phyloP scores from a whole-genome alignment of 92 coral and sea anemone species.

The Montipora capitata region DNA sequence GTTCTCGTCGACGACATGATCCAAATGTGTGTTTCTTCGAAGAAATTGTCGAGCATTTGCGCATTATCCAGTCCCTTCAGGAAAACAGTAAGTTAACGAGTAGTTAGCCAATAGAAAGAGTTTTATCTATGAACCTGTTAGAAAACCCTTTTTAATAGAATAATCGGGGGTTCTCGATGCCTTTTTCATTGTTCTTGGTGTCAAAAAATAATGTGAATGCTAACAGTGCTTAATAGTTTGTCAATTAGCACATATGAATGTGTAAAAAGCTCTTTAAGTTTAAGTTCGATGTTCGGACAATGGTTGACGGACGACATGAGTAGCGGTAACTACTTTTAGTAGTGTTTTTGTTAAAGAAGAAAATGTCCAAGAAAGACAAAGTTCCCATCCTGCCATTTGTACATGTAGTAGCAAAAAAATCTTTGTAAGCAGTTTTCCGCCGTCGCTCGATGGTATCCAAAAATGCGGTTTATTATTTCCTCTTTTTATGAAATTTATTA shows the following conservation, averaged over 20 bases:
- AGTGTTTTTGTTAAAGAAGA: background rate
- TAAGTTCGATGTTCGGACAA: background rate
- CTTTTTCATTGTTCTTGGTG: background rate
- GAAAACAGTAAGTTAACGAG: conserved; percentile 2
- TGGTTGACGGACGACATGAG: background rate
- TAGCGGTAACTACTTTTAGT: background rate
- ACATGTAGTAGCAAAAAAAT: too few species aligned
- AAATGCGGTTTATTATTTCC: too few species aligned
- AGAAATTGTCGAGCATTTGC: conserved; percentile 28
- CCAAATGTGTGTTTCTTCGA: conserved; percentile 83
- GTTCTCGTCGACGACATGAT: conserved; percentile 54
- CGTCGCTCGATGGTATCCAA: too few species aligned
- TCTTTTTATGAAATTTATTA: too few species aligned
- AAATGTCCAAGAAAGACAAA: conserved; percentile 38
- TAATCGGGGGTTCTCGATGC: background rate
- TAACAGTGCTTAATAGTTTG: background rate
- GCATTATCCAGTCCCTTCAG: background rate
- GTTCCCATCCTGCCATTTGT: conserved; percentile 2
- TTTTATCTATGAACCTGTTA: background rate
- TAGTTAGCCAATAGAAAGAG: background rate
- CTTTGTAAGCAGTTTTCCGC: too few species aligned
- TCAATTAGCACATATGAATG: background rate
- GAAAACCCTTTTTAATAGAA: background rate
- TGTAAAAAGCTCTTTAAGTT: background rate
- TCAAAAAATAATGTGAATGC: background rate